phyloP scores from a whole-genome alignment of 2,888 invertebrate species.

The Magallana nippona region DNA sequence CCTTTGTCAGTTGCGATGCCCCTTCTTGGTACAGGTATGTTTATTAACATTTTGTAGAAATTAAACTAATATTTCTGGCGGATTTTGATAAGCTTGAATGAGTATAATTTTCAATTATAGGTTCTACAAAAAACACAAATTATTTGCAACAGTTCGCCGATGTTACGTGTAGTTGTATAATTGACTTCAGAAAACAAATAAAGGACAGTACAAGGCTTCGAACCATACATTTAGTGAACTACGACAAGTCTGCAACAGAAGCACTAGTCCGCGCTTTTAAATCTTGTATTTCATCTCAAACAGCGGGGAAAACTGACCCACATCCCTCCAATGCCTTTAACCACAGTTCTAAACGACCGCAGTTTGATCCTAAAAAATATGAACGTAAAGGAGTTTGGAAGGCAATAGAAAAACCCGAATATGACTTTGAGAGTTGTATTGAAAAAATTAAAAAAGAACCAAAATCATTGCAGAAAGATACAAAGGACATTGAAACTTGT shows the following conservation, averaged over 20 bases:
- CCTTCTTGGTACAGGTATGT: conserved; percentile 25
- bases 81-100: neutral
- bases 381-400: neutral
- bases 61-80: too few species aligned
- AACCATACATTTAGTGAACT: conserved; percentile 1
- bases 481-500: neutral
- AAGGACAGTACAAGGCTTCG: neutral
- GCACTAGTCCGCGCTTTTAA: neutral
- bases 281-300: too few species aligned
- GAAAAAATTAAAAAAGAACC: neutral
- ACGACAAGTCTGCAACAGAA: neutral
- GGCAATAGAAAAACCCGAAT: neutral
- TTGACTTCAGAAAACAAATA: neutral
- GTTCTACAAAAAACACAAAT: neutral
- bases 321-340: too few species aligned
- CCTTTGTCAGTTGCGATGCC: neutral
- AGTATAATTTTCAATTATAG: neutral
- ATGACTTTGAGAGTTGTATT: neutral
- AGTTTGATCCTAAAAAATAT: conserved; percentile 16
- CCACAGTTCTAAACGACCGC: neutral
- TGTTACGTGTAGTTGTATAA: neutral
- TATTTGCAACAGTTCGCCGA: neutral
- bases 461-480: neutral
- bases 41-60: neutral
- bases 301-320: too few species aligned